phyloP scores from a whole-genome alignment of 2,888 invertebrate genomes.

The Plagodis dolabraria region DNA sequence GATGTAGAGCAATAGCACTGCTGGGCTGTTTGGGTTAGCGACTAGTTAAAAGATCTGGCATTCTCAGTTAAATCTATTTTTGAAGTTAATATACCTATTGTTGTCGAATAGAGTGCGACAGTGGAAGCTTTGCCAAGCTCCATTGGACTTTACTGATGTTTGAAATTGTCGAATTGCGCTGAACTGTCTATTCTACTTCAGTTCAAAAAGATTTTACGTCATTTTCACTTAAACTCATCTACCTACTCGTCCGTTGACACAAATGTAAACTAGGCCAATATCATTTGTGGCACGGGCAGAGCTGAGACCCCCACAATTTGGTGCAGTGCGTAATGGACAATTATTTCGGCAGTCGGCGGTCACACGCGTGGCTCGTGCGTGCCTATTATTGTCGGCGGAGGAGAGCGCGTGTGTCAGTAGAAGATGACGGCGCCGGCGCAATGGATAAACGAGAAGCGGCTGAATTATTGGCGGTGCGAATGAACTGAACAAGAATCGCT shows the following conservation, averaged over 20 bases:
- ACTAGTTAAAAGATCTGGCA: too few relatives aligned
- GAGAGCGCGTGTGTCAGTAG: slow-evolving; percentile 59
- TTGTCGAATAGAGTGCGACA: too few relatives aligned
- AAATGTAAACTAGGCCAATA: neutral
- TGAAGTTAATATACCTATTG: too few relatives aligned
- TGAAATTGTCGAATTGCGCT: too few relatives aligned
- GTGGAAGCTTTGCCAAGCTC: too few relatives aligned
- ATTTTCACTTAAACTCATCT: too few relatives aligned
- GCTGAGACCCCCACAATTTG: slow-evolving; percentile 38
- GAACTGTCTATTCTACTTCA: too few relatives aligned
- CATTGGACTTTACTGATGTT: too few relatives aligned
- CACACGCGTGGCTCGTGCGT: slow-evolving; percentile 81
- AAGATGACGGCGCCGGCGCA: slow-evolving; percentile 28
- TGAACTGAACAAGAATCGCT: too few relatives aligned
- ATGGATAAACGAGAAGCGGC: slow-evolving; percentile 38
- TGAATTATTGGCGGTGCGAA: slow-evolving; percentile 7
- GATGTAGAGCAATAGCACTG: neutral
- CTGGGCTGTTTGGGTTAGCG: too few relatives aligned
- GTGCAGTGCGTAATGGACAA: slow-evolving; percentile 71
- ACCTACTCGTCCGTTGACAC: neutral
- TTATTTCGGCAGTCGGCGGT: slow-evolving; percentile 81
- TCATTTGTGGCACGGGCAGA: neutral
- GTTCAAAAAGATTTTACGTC: too few relatives aligned
- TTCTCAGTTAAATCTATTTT: too few relatives aligned
- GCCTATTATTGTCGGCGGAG: slow-evolving; percentile 62